Conservation (phyloP, 2,797 vertebrate genomes). For the Cyclopterus lumpus region DNA sequence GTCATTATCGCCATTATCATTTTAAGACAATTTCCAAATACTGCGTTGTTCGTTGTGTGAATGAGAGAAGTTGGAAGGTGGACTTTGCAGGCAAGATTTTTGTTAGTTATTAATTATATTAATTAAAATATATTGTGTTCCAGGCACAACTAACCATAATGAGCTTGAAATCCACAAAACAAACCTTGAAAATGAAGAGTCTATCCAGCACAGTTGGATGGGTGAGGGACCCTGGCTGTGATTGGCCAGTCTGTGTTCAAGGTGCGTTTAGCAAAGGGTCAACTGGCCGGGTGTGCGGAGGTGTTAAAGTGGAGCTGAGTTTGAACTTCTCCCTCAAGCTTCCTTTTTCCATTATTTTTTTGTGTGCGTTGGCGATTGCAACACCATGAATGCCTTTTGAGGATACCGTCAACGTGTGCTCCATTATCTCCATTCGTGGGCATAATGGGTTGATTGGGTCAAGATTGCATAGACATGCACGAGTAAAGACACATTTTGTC, state of each 20-base stretch:
- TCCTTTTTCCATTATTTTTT: background rate
- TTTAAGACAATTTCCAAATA: background rate
- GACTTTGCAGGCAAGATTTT: background rate
- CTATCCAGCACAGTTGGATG: background rate
- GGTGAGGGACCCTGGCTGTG: background rate
- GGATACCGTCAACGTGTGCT: background rate
- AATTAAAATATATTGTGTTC: background rate
- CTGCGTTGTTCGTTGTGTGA: background rate
- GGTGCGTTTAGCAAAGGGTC: background rate
- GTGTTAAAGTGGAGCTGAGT: background rate
- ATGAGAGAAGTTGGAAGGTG: too few species aligned
- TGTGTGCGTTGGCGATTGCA: background rate
- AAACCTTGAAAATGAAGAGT: background rate
- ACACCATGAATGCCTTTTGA: background rate
- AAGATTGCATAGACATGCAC: too few species aligned
- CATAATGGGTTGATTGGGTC: background rate
- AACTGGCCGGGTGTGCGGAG: background rate
- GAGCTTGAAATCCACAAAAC: background rate
- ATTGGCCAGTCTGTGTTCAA: background rate
- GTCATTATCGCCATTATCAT: too few species aligned
- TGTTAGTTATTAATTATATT: background rate
- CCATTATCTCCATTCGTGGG: background rate
- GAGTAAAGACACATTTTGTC: background rate
- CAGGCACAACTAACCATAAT: background rate
- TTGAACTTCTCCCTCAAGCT: background rate